Conservation (phyloP, 2,797 vertebrate species). For the Cuculus canorus region DNA sequence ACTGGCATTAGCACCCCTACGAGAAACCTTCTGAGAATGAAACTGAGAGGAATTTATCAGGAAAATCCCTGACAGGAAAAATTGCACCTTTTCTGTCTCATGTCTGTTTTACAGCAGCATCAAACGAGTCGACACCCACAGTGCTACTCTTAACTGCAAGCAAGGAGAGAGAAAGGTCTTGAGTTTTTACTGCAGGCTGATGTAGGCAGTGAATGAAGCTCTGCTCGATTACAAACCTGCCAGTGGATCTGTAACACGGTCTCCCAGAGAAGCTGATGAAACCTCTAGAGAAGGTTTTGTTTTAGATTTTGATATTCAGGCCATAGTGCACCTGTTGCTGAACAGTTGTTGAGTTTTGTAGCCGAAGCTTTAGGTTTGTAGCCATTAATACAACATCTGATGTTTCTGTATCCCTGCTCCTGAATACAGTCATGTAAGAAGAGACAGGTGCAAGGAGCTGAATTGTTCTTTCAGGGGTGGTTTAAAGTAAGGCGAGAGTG, state of each 20-base stretch:
- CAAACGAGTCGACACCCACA: not conserved
- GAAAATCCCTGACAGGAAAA: not conserved
- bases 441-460: conserved; percentile 65
- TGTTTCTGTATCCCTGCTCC: conserved; percentile 9
- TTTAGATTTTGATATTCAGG: not conserved
- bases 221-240: not conserved
- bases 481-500: conserved; percentile 36
- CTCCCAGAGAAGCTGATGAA: not conserved
- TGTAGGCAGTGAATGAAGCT: not conserved
- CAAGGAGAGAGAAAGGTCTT: not conserved
- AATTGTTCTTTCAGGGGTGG: conserved; percentile 43
- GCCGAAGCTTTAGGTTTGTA: conserved; percentile 45
- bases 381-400: conserved; percentile 57
- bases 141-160: not conserved
- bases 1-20: not conserved
- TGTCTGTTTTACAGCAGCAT: not conserved
- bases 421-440: conserved; percentile 27
- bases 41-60: not conserved
- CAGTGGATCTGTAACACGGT: not conserved
- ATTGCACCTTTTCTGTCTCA: not conserved
- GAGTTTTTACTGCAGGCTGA: not conserved
- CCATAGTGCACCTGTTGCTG: conserved; percentile 54
- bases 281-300: conserved; percentile 4
- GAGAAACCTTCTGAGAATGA: not conserved
- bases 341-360: conserved; percentile 69